These are phyloP conservation scores for Apis dorsata DNA, from an alignment of 1,140 invertebrate species.

Conservation along the genomic window DNA sequence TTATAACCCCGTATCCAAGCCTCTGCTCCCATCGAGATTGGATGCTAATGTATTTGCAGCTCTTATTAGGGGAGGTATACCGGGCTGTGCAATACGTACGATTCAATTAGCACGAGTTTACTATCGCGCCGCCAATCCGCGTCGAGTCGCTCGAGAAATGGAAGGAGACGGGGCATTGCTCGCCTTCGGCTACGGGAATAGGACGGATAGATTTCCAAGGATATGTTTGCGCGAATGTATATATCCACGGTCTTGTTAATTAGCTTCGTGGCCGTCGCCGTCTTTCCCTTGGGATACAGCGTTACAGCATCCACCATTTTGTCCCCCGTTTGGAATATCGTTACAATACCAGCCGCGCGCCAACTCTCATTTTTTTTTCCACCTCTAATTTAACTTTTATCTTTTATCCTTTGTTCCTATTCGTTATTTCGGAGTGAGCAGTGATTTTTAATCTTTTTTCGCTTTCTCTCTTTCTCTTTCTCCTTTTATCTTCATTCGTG, in stretches of 20 bases:
- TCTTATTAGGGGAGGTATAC: slow-evolving; percentile 59
- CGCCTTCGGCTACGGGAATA: neutral
- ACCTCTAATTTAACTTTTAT: neutral
- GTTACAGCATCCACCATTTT: neutral
- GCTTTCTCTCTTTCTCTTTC: too few species aligned
- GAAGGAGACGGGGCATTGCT: neutral
- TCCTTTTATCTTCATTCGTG: neutral
- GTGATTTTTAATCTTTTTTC: too few species aligned
- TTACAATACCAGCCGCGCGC: neutral
- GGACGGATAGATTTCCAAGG: slow-evolving; percentile 32
- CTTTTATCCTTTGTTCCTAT: too few species aligned
- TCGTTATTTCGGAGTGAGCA: too few species aligned
- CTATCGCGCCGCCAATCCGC: slow-evolving; percentile 35
- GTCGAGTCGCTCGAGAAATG: neutral
- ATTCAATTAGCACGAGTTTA: slow-evolving; percentile 68
- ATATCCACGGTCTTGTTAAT: slow-evolving; percentile 18
- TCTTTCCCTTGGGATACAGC: neutral
- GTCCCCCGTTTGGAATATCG: neutral
- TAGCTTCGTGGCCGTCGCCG: slow-evolving; percentile 10
- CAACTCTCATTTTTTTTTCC: neutral
- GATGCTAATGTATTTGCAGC: slow-evolving; percentile 66
- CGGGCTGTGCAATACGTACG: slow-evolving; percentile 22
- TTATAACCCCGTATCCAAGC: slow-evolving; percentile 33
- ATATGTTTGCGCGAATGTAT: slow-evolving; percentile 15
- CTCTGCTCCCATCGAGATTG: slow-evolving; percentile 41